Evolutionary conservation across 1,140 invertebrate species (phyloP), one percentile per base, ranked within the genome.

Genomic region (Drosophila melanogaster): DNA sequence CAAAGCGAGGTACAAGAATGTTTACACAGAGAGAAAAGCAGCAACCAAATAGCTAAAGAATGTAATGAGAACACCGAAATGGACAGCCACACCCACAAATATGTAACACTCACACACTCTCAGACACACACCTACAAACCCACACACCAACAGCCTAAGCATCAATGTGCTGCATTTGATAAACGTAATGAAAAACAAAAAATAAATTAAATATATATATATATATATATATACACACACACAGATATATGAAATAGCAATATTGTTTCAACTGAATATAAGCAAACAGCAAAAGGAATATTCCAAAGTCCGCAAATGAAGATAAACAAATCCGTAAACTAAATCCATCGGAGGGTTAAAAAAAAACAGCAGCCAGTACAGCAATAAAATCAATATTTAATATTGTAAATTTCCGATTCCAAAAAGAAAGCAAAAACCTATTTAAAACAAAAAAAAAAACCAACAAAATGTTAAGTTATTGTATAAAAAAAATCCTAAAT

Each of bases 361-460:
- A n/a, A n/a, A n/a, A n/a, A 65, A 58, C 47, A 44, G 61, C 54
- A 57, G 61, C 61, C 54, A 58, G 53, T 69, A 51, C 57, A 85
- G 76, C 73, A 80, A 79, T 61, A 67, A 90, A 90, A 90, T 83
- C 86, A 90, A 90, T 90, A 90, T 90, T 67, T 79, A 85, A 90
- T 90, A 90, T 90, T 90, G 86, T 90, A 90, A 72, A 90, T 90
- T 90, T 90, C 86, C 86, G 80, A 90, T 86, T 90, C 81, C 75
- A 87, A 87, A 61, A 84, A 75, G 59, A 57, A 83, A 89, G 65
- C 44, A 62, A 62, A 87, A 77, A 53, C 51, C 61, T 62, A 61
- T 41, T 30, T n/a, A n/a, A n/a, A n/a, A n/a, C n/a, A 30, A 38
- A 30, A 59, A 61, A 53, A 75, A 60, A 61, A 61, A 66, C 44